Base-by-base conservation (phyloP, 23 tunicate species). In the Botrylloides violaceus region DNA sequence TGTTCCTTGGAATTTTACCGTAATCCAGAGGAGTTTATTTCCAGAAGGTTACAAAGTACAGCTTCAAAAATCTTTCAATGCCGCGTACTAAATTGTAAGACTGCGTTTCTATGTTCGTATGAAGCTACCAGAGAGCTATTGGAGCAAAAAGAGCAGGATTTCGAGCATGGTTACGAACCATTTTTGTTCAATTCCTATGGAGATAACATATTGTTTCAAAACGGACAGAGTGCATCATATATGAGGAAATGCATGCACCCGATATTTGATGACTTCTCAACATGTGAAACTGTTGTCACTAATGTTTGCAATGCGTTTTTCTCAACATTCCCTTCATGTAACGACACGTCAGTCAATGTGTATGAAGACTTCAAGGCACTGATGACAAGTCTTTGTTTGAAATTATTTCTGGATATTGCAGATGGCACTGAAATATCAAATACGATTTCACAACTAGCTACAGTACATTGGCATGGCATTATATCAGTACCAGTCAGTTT, bases 391-490 rank as follows among this genome's bases (percentile, higher is more conserved):
- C 23, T 85, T 23, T 85, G 94, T 62, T 49, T 85, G 21, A 35
- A 85, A 34, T 55, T 85, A 7, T 85, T 85, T 79, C 73, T 85
- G 37, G 81, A 72, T 9, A 21, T 85, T 35, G 77, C 66, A 34
- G 66, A 34, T 22, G 47, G 61, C 18, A 33, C 30, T 4, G 66
- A 77, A 18, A 49, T 43, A 24, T 27, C 64, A 3, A 53, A 85
- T 39, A 48, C 34, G 20, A 74, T 85, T 2, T 72, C 85, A 0
- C 65, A 79, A 2, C 66, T 85, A 15, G 94, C 94, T 32, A 85
- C 94, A n/a, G 70, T 80, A 35, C 94, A 85, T 34, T 85, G 94
- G 94, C 94, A 85, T 79, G 94, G 94, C 3, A 85, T 85, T 15
- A 85, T 79, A 59, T 79, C 94, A 2, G 59, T 85, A 21, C 94